A percentile compares a stretch with the other conserved stretches of the same genome.
phyloP scores from a whole-genome alignment of 2,888 invertebrate species.

The Magallana nippona region DNA sequence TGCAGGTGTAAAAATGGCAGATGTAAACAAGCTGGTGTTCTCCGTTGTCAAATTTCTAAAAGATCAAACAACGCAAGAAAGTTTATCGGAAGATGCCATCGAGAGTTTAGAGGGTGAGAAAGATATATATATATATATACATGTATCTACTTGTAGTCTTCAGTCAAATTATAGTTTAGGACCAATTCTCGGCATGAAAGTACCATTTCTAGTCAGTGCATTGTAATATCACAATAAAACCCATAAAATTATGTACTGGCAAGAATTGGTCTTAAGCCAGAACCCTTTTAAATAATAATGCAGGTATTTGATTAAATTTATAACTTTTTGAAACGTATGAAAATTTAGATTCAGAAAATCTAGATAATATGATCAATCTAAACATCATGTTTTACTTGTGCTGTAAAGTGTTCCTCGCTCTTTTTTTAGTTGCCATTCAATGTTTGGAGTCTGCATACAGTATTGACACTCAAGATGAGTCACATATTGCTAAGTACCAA shows the following conservation, averaged over 20 bases:
- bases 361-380: neutral
- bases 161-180: too few species aligned
- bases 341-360: neutral
- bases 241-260: too few species aligned
- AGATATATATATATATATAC: neutral
- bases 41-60: constrained; percentile 81
- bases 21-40: constrained; percentile 78
- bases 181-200: too few species aligned
- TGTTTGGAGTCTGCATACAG: constrained; percentile 95
- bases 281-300: too few species aligned
- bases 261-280: too few species aligned
- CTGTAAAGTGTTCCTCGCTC: constrained; percentile 30
- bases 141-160: too few species aligned
- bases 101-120: constrained; percentile 88
- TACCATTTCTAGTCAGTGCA: too few species aligned
- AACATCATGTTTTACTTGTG: constrained; percentile 3
- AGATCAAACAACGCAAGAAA: constrained; percentile 79
- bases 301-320: too few species aligned
- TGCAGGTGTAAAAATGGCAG: constrained; percentile 64
- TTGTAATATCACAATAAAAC: too few species aligned
- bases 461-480: constrained; percentile 82
- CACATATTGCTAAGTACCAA: constrained; percentile 71
- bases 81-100: constrained; percentile 80
- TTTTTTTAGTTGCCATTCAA: constrained; percentile 89
- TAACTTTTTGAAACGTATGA: too few species aligned